A percentile compares a stretch with the other conserved stretches of the same genome.
Evolutionary conservation across 2,888 invertebrate genomes (phyloP).

Genomic region (Cryptocheilus praepositus): DNA sequence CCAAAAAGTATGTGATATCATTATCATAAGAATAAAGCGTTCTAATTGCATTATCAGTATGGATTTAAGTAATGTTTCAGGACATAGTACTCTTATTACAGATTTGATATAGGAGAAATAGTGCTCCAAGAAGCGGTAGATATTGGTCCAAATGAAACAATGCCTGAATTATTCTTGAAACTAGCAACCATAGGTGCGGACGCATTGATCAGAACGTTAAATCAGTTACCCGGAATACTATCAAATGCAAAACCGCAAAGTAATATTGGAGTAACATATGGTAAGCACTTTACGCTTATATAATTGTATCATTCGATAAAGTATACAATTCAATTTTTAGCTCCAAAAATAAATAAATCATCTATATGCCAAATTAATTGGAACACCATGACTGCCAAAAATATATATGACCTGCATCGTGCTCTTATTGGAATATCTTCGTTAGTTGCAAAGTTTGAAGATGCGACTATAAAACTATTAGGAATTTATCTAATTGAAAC

Average conservation of each 20-base stretch:
- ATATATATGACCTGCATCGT: conserved; percentile 84
- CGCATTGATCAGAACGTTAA: conserved; percentile 80
- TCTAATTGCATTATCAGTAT: conserved; percentile 5
- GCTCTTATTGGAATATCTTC: conserved; percentile 82
- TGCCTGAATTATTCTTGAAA: conserved; percentile 81
- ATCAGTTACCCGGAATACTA: conserved; percentile 79
- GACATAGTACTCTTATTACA: conserved; percentile 49
- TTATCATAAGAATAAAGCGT: background rate
- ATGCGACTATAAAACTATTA: conserved; percentile 80
- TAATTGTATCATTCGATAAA: conserved; percentile 2
- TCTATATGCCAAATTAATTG: conserved; percentile 81
- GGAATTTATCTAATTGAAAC: conserved; percentile 74
- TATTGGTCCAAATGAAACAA: conserved; percentile 78
- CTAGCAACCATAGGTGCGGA: conserved; percentile 83
- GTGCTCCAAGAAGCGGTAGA: conserved; percentile 78
- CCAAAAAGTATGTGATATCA: conserved; percentile 77
- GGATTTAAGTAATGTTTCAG: conserved; percentile 23
- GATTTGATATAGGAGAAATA: conserved; percentile 88
- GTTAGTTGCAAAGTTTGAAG: conserved; percentile 80
- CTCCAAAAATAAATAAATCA: conserved; percentile 82
- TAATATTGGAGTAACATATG: conserved; percentile 81
- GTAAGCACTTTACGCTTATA: conserved; percentile 74
- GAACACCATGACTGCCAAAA: conserved; percentile 79
- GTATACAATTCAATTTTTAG: conserved; percentile 75
- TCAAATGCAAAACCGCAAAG: conserved; percentile 79